Evolutionary conservation across 2,797 vertebrate genomes (phyloP).

Genomic region (Sebastiscus tertius): DNA sequence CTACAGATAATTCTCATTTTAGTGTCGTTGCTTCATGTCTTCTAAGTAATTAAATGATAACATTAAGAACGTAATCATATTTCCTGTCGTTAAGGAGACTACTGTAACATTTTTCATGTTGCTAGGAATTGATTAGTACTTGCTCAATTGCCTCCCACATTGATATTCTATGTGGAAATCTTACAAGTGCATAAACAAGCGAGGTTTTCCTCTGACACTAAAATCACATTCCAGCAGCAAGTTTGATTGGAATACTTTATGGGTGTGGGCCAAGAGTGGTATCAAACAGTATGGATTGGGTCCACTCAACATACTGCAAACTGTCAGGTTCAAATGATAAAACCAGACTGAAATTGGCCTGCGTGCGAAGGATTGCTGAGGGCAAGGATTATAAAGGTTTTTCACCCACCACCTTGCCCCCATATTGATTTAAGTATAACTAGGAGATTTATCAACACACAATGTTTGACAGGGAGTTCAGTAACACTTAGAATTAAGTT

Average conservation of each 20-base stretch:
- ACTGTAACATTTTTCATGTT: constrained; percentile 47
- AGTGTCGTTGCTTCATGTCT: background rate
- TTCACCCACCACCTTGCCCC: constrained; percentile 75
- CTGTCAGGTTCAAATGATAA: constrained; percentile 81
- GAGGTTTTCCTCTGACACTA: constrained; percentile 59
- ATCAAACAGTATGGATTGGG: constrained; percentile 76
- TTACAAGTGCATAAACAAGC: constrained; percentile 63
- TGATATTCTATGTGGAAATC: constrained; percentile 60
- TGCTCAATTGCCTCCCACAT: constrained; percentile 57
- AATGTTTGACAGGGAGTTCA: constrained; percentile 81
- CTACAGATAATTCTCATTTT: constrained; percentile 2
- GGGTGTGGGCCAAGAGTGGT: constrained; percentile 62
- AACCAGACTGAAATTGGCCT: constrained; percentile 78
- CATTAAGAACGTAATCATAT: constrained; percentile 33
- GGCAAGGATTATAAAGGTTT: constrained; percentile 82
- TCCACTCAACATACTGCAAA: constrained; percentile 72
- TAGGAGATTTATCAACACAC: constrained; percentile 82
- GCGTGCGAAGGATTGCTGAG: constrained; percentile 76
- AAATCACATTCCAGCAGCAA: constrained; percentile 65
- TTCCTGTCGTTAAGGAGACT: constrained; percentile 20
- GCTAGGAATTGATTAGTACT: constrained; percentile 59
- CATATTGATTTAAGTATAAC: constrained; percentile 81
- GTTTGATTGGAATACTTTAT: constrained; percentile 74
- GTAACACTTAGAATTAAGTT: constrained; percentile 80
- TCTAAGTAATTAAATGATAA: constrained; percentile 34